Conservation (phyloP, 2,113 vertebrate genomes). For the Myiagra hebetior region DNA sequence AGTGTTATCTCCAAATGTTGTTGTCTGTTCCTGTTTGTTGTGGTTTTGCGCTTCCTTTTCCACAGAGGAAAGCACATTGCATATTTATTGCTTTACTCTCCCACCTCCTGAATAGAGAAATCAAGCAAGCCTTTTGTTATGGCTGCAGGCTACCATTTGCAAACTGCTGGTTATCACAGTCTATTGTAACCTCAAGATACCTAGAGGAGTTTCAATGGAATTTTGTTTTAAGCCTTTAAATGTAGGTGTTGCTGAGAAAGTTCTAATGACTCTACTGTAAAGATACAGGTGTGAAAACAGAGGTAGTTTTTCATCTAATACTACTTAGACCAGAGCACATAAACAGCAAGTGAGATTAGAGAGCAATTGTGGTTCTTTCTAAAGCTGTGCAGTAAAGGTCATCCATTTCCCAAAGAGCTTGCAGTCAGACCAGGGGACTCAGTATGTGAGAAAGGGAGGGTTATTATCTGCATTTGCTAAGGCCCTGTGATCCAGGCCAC, state of each 20-base stretch:
- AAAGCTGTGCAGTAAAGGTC: neutral
- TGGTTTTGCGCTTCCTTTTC: neutral
- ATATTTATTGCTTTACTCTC: constrained; percentile 39
- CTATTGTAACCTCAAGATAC: constrained; percentile 24
- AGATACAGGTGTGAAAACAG: neutral
- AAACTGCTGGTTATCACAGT: constrained; percentile 9
- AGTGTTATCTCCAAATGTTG: neutral
- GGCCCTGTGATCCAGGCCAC: neutral
- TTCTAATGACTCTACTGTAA: neutral
- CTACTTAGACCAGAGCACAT: neutral
- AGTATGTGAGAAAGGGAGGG: neutral
- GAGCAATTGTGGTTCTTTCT: neutral
- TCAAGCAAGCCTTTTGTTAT: constrained; percentile 49
- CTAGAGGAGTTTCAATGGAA: neutral
- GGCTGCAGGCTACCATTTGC: constrained; percentile 59
- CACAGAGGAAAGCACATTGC: constrained; percentile 7
- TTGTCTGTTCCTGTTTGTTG: constrained; percentile 16
- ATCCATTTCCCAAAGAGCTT: neutral
- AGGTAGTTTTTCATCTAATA: neutral
- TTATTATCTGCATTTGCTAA: neutral
- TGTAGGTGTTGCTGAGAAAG: neutral
- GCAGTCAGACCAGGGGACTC: neutral
- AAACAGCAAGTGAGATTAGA: neutral
- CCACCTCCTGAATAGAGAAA: constrained; percentile 10
- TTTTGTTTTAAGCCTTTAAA: constrained; percentile 8